Evolutionary conservation across 2,113 vertebrate species (phyloP), one percentile per base, ranked within the genome.

Genomic region (Arvicanthis niloticus): DNA sequence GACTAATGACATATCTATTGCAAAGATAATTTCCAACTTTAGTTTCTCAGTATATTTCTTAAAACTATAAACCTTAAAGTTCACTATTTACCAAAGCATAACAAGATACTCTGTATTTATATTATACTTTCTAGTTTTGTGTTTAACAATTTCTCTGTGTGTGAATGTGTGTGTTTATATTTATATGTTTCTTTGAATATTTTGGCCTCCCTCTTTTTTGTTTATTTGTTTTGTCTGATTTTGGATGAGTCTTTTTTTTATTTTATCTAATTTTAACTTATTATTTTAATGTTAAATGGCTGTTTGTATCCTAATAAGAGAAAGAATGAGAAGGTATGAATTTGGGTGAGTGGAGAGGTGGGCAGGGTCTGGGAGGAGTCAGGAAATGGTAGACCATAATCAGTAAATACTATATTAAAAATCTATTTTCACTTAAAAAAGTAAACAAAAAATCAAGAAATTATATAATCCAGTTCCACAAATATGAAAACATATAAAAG

Each of bases 1-100:
- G 22, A 67, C 72, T 87, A 22, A 56, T 87, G 75, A 89, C 15
- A 34, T 42, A 87, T 90, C 70, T 92, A 48, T 29, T 81, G 45
- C 11, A 84, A 82, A 94, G 56, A 75, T 53, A 31, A 70, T 73
- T 73, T 9, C 15, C 48, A 53, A 88, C 68, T 92, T 91, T 85
- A 56, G 90, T 53, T 92, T 84, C 77, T 80, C 21, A 77, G 15
- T 48, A 82, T 60, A 93, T 94, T 93, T 80, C 22, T 87, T n/a
- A 95, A 51, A 91, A 58, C 40, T 76, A 21, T 80, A 81, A 96
- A 91, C 58, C 4, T 3, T 76, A 40, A 76, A 82, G 72, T 1
- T 34, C n/a, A 60, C 4, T 2, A 45, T 67, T 90, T 84, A 78
- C 5, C 72, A 60, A 6, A 62, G 0, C 4, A 84, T 51, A 92